Conservation (phyloP, 2,888 invertebrate species). For the Pollenia labialis region DNA sequence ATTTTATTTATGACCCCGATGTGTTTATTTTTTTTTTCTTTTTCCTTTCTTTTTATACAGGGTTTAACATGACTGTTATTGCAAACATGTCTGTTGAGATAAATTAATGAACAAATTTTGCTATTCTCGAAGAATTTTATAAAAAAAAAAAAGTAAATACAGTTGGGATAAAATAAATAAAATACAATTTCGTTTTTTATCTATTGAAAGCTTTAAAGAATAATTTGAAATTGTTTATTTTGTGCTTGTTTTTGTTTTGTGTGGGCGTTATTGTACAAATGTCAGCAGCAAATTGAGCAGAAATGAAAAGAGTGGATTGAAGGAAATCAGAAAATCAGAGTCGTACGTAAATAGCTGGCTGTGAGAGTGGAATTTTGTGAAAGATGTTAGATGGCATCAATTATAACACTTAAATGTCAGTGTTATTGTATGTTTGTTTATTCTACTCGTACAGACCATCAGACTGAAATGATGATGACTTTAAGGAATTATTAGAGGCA, state of each 20-base stretch:
- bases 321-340: conserved; percentile 5
- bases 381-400: conserved; percentile 80
- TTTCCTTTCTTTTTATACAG: not conserved
- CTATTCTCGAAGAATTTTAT: not conserved
- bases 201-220: conserved; percentile 44
- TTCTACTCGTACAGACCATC: conserved; percentile 8
- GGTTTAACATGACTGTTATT: conserved; percentile 20
- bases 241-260: conserved; percentile 13
- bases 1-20: conserved; percentile 72
- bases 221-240: conserved; percentile 54
- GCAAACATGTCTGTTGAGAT: conserved; percentile 22
- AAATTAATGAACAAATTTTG: conserved; percentile 48
- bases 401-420: conserved; percentile 77
- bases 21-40: conserved; percentile 27
- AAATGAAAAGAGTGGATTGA: conserved; percentile 35
- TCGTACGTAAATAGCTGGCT: conserved; percentile 18
- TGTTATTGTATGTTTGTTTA: conserved; percentile 39
- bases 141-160: conserved; percentile 42
- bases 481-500: conserved; percentile 61
- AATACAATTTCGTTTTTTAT: not conserved
- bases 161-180: conserved; percentile 4
- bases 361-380: conserved; percentile 14
- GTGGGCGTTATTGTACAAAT: conserved; percentile 71
- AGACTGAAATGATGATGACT: conserved; percentile 56
- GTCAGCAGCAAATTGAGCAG: conserved; percentile 64